phyloP scores from a whole-genome alignment of 2,113 vertebrate genomes.

The Osmerus mordax region DNA sequence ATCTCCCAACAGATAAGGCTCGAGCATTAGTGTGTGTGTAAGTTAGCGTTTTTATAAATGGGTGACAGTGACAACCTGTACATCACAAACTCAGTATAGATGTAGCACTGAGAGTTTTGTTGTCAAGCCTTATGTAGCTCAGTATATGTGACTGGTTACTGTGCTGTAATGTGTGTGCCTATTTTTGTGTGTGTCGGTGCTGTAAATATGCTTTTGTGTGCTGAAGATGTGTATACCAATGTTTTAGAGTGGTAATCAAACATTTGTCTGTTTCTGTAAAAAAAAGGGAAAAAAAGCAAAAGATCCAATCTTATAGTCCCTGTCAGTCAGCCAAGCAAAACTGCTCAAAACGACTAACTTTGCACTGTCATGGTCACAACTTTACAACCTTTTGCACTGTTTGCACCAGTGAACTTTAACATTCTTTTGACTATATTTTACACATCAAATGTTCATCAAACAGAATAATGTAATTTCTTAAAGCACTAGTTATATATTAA shows the following conservation, averaged over 20 bases:
- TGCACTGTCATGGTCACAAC: constrained; percentile 59
- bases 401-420: constrained; percentile 62
- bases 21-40: constrained; percentile 30
- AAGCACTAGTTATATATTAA: constrained; percentile 23
- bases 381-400: constrained; percentile 66
- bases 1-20: constrained; percentile 57
- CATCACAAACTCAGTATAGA: constrained; percentile 67
- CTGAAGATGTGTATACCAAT: constrained; percentile 66
- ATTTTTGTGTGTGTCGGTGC: constrained; percentile 66
- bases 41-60: constrained; percentile 34
- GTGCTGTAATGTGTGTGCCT: constrained; percentile 75
- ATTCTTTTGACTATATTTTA: constrained; percentile 51
- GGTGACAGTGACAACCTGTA: constrained; percentile 25
- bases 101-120: constrained; percentile 73
- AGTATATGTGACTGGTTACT: constrained; percentile 72
- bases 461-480: constrained; percentile 32
- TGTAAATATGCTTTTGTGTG: constrained; percentile 73
- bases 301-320: constrained; percentile 47
- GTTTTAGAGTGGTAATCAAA: constrained; percentile 62
- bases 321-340: constrained; percentile 48
- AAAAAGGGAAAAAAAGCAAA: constrained; percentile 55
- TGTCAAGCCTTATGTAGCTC: constrained; percentile 73
- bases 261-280: constrained; percentile 66
- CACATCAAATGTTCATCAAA: constrained; percentile 39
- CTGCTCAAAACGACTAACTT: constrained; percentile 33